These are phyloP conservation scores for Crotalus horridus DNA, from an alignment of 2,113 vertebrate genomes.

Conservation along the genomic window DNA sequence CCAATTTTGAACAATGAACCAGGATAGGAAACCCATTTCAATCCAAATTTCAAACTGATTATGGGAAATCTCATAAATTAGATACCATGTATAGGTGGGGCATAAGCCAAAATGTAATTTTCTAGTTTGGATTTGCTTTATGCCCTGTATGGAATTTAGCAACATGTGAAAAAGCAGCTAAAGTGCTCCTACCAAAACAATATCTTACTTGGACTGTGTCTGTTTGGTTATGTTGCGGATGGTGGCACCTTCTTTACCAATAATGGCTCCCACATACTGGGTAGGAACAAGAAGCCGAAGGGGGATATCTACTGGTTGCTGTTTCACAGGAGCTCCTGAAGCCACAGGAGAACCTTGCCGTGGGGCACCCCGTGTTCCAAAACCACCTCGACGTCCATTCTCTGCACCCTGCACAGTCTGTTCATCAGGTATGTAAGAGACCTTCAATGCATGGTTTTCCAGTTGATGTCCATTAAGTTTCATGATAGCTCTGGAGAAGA, in stretches of 20 bases:
- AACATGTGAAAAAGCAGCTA: not conserved
- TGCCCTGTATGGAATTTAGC: not conserved
- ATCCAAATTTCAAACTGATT: not conserved
- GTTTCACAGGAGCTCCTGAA: constrained; percentile 75
- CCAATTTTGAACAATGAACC: not conserved
- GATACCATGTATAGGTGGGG: not conserved
- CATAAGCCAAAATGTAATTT: not conserved
- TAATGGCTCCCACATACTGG: constrained; percentile 93
- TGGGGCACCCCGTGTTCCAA: constrained; percentile 73
- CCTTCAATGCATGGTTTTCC: constrained; percentile 86
- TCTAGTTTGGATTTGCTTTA: not conserved
- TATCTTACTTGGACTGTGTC: constrained; percentile 92
- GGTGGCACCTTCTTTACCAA: constrained; percentile 93
- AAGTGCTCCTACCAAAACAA: not conserved
- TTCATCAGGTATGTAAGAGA: constrained; percentile 92
- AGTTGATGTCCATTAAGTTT: constrained; percentile 93
- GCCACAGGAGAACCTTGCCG: constrained; percentile 80
- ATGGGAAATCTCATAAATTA: not conserved
- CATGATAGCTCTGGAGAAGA: constrained; percentile 81
- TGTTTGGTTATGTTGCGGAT: constrained; percentile 96
- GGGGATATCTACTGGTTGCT: constrained; percentile 87
- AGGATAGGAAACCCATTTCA: not conserved
- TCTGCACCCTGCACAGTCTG: constrained; percentile 78
- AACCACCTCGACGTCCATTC: constrained; percentile 81
- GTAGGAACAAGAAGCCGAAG: constrained; percentile 92